Conservation (phyloP, 1,140 invertebrate genomes). For the Brachionus koreanus region DNA sequence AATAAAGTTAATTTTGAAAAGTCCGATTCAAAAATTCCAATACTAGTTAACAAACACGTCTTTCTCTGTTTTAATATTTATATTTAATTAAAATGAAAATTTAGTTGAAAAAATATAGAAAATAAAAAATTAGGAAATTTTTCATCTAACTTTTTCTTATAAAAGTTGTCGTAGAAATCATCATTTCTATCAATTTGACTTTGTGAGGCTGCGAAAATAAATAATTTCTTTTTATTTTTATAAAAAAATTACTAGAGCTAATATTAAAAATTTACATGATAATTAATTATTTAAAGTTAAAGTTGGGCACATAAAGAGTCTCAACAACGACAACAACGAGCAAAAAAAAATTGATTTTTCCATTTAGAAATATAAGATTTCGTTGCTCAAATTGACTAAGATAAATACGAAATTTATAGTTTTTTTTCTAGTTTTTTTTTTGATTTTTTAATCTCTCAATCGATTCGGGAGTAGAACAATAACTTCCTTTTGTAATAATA, state of each 20-base stretch:
- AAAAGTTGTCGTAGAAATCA: background rate
- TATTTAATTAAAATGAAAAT: conserved; percentile 25
- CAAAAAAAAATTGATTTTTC: conserved; percentile 37
- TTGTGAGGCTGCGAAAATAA: background rate
- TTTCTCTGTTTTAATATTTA: conserved; percentile 20
- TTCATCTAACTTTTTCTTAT: background rate
- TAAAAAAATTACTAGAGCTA: conserved; percentile 6
- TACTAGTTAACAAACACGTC: background rate
- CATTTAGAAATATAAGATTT: background rate
- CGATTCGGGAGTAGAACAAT: background rate
- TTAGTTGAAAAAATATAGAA: background rate
- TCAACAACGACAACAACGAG: background rate
- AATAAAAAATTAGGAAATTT: background rate
- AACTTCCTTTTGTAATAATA: background rate
- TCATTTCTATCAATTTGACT: background rate
- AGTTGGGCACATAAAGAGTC: conserved; percentile 2
- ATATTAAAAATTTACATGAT: conserved; percentile 41
- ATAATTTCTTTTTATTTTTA: background rate
- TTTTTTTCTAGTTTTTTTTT: background rate
- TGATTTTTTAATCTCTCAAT: background rate
- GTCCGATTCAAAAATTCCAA: conserved; percentile 1
- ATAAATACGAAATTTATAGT: conserved; percentile 22
- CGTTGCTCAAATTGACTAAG: background rate
- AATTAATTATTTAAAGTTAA: conserved; percentile 41
- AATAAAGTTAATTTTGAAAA: conserved; percentile 11